These are phyloP conservation scores for Urocyon cinereoargenteus DNA, from an alignment of 2,797 vertebrate species.

Conservation along the genomic window DNA sequence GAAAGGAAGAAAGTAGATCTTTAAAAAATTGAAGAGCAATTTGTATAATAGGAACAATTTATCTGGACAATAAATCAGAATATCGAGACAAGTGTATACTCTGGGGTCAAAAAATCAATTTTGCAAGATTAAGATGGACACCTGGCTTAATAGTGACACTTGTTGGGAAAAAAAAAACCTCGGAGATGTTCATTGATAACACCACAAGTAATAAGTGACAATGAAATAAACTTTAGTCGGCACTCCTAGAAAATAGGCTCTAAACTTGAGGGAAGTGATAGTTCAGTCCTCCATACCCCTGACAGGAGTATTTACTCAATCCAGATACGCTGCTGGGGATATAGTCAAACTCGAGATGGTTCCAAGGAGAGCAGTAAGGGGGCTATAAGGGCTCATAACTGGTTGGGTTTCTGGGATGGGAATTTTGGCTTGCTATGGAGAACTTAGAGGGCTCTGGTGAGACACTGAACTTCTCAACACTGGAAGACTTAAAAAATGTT, in stretches of 20 bases:
- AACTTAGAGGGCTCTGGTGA: background rate
- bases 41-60: conserved; percentile 20
- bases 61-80: background rate
- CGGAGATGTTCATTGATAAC: background rate
- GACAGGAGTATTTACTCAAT: background rate
- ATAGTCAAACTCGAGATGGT: background rate
- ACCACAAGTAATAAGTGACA: background rate
- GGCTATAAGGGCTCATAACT: background rate
- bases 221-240: background rate
- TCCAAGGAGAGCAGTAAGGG: background rate
- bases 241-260: background rate
- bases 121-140: background rate
- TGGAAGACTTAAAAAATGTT: conserved; percentile 34
- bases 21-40: background rate
- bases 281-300: background rate
- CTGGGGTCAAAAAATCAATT: background rate
- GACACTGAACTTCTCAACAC: background rate
- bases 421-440: conserved; percentile 21
- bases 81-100: background rate
- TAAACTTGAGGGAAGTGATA: background rate
- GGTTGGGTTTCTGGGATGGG: background rate
- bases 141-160: background rate
- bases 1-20: background rate
- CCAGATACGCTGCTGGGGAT: background rate
- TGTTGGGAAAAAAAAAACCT: background rate